Conservation (phyloP, 2,113 vertebrate genomes). For the Brachyistius frenatus region DNA sequence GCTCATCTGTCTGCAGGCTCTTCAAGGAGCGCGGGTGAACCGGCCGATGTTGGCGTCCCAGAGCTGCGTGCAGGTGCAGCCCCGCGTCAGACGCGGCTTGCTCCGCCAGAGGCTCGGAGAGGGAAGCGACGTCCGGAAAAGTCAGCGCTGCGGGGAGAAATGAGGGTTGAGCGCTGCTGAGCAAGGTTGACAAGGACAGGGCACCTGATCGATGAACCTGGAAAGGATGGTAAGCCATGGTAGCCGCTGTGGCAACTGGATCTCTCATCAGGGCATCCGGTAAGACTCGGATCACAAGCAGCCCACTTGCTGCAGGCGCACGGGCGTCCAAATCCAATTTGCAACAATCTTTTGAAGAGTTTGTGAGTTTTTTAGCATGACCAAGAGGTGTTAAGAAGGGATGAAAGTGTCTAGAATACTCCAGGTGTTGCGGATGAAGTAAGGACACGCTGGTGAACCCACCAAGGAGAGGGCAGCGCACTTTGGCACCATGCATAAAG, state of each 20-base stretch:
- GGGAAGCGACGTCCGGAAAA: conserved; percentile 84
- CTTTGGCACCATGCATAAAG: conserved; percentile 15
- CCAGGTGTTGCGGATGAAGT: not conserved
- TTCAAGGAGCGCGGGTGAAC: conserved; percentile 85
- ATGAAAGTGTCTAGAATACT: not conserved
- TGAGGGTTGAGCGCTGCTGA: conserved; percentile 89
- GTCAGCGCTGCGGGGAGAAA: conserved; percentile 87
- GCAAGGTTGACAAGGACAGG: conserved; percentile 90
- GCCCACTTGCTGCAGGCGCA: not conserved
- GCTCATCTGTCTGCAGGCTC: conserved; percentile 88
- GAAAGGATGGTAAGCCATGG: conserved; percentile 96
- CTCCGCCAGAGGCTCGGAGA: conserved; percentile 87
- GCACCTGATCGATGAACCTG: conserved; percentile 89
- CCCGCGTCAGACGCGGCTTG: conserved; percentile 86
- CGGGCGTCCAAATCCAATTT: not conserved
- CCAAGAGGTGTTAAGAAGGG: not conserved
- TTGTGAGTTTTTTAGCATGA: conserved; percentile 10
- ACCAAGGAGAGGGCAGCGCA: not conserved
- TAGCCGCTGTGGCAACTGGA: conserved; percentile 88
- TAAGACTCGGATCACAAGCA: not conserved
- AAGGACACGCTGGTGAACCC: not conserved
- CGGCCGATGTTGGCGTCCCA: conserved; percentile 87
- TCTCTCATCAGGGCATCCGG: conserved; percentile 94
- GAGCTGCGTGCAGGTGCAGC: conserved; percentile 88
- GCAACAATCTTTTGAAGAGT: not conserved